Evolutionary conservation across 2,797 vertebrate species (phyloP).

Genomic region (Phaenicophaeus curvirostris): DNA sequence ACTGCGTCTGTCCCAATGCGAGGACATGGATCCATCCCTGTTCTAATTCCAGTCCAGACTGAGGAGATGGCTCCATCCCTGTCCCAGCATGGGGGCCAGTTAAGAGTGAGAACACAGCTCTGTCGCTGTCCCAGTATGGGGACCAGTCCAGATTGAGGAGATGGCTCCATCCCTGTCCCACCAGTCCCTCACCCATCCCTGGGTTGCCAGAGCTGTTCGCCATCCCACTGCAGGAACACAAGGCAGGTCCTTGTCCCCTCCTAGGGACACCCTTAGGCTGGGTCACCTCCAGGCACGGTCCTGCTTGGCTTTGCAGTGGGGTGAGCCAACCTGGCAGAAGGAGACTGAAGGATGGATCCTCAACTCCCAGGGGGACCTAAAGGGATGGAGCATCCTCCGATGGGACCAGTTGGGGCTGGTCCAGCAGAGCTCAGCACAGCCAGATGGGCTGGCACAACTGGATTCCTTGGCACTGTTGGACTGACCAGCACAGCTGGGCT

Average conservation of each 20-base stretch:
- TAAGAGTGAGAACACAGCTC: too few species aligned
- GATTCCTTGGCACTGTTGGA: not conserved
- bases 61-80: too few species aligned
- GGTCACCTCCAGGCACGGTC: accelerated
- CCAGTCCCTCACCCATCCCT: too few species aligned
- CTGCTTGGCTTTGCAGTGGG: not conserved
- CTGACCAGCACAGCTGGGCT: not conserved
- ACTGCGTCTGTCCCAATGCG: accelerated
- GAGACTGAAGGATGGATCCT: accelerated
- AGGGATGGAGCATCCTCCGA: not conserved
- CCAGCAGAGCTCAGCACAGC: accelerated
- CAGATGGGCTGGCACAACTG: accelerated
- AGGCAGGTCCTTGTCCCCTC: not conserved
- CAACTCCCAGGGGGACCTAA: accelerated
- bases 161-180: not conserved
- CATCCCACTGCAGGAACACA: not conserved
- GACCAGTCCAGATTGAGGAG: not conserved
- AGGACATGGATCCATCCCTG: not conserved
- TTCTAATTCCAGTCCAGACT: too few species aligned
- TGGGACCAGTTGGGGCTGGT: accelerated
- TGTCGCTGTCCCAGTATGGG: too few species aligned
- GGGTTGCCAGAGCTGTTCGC: not conserved
- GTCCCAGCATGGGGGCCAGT: too few species aligned
- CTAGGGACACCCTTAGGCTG: not conserved
- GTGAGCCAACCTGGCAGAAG: accelerated